phyloP scores from a whole-genome alignment of 2,113 vertebrate species.

The Raphicerus campestris region DNA sequence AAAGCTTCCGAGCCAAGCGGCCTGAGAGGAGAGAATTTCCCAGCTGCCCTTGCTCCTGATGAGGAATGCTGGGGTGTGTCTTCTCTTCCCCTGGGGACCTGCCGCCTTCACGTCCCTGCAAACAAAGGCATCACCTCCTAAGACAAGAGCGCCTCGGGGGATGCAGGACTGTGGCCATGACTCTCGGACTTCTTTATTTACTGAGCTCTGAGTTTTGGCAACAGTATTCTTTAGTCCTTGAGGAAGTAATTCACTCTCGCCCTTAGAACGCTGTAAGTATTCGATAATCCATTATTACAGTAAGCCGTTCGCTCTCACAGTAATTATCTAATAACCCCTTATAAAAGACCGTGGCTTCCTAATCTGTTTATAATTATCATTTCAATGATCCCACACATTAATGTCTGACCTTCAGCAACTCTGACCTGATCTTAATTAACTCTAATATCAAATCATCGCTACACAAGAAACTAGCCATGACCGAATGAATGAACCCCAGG shows the following conservation, averaged over 20 bases:
- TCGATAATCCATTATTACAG: conserved; percentile 94
- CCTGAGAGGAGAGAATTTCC: background rate
- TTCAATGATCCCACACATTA: conserved; percentile 98
- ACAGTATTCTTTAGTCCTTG: conserved; percentile 82
- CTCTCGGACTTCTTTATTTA: conserved; percentile 70
- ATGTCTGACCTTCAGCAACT: conserved; percentile 99
- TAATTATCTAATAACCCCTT: conserved; percentile 97
- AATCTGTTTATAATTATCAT: conserved; percentile 99
- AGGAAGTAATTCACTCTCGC: conserved; percentile 83
- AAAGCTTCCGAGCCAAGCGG: background rate
- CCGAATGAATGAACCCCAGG: conserved; percentile 99
- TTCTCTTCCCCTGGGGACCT: background rate
- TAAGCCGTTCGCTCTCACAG: conserved; percentile 90
- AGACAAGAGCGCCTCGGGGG: background rate
- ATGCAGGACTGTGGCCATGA: background rate
- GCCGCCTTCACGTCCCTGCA: rapidly evolving
- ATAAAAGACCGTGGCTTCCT: conserved; percentile 98
- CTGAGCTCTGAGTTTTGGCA: conserved; percentile 65
- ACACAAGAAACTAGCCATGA: conserved; percentile 99
- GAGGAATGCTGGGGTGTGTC: background rate
- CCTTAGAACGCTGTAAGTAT: conserved; percentile 84
- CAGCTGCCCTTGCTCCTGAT: background rate
- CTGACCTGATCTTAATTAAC: conserved; percentile 99
- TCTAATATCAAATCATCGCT: conserved; percentile 97
- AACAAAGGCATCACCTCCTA: background rate